These are phyloP conservation scores for Pristionchus exspectatus DNA, from an alignment of 2,888 invertebrate genomes.

Conservation along the genomic window DNA sequence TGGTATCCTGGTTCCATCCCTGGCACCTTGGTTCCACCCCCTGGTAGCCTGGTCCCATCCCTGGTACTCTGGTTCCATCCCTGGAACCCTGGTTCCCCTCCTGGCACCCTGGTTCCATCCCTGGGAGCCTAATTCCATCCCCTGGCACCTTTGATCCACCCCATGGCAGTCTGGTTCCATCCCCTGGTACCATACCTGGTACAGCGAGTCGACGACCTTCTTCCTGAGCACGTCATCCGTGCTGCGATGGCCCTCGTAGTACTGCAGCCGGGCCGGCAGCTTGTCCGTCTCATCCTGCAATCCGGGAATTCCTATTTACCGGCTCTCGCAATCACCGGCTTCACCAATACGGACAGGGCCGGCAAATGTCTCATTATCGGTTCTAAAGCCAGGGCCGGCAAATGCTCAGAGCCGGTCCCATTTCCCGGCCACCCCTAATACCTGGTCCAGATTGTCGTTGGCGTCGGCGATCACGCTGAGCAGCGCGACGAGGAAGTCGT, in stretches of 20 bases:
- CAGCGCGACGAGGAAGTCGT: slow-evolving; percentile 69
- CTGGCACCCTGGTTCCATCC: too few species aligned
- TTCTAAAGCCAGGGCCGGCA: too few species aligned
- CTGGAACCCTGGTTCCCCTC: too few species aligned
- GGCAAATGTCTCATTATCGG: too few species aligned
- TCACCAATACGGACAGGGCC: too few species aligned
- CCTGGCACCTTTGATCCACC: neutral
- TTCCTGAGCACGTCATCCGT: slow-evolving; percentile 62
- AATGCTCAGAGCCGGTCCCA: too few species aligned
- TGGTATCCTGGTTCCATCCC: neutral
- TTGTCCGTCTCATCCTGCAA: slow-evolving; percentile 58
- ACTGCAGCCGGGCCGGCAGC: slow-evolving; percentile 72
- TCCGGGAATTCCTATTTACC: too few species aligned
- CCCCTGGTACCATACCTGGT: slow-evolving; percentile 65
- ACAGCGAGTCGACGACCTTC: slow-evolving; percentile 71
- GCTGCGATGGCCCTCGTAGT: slow-evolving; percentile 69
- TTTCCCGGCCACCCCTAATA: neutral
- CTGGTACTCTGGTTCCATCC: neutral
- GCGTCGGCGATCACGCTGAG: slow-evolving; percentile 71
- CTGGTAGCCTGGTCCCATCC: too few species aligned
- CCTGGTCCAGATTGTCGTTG: slow-evolving; percentile 65
- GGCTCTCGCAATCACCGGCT: too few species aligned
- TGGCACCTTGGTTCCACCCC: too few species aligned
- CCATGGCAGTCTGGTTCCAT: neutral
- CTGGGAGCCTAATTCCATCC: too few species aligned